These are phyloP conservation scores for Mustela lutreola DNA, from an alignment of 2,113 vertebrate genomes.

Conservation along the genomic window DNA sequence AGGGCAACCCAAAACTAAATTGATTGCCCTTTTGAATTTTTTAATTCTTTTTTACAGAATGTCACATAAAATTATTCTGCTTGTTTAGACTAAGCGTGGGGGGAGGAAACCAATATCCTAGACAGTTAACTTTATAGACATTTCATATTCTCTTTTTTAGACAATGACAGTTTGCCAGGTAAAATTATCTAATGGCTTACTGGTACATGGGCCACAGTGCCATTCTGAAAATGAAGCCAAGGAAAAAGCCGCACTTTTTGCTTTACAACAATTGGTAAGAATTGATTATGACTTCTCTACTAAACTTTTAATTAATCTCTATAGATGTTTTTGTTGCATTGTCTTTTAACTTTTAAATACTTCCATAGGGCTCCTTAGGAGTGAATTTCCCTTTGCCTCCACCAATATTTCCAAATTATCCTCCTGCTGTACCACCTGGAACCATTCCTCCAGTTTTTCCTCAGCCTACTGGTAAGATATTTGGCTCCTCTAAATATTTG, in stretches of 20 bases:
- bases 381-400: constrained; percentile 92
- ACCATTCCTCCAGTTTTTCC: constrained; percentile 90
- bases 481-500: neutral
- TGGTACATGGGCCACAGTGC: constrained; percentile 95
- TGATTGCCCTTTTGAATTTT: constrained; percentile 6
- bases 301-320: constrained; percentile 13
- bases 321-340: constrained; percentile 7
- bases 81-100: neutral
- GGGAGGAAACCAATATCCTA: neutral
- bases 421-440: constrained; percentile 88
- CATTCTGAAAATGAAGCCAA: constrained; percentile 96
- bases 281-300: neutral
- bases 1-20: neutral
- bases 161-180: constrained; percentile 95
- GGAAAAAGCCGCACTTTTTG: constrained; percentile 95
- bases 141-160: constrained; percentile 84
- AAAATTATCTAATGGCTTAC: constrained; percentile 94
- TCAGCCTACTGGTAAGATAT: constrained; percentile 88
- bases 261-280: constrained; percentile 95
- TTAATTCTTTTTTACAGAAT: constrained; percentile 7
- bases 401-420: constrained; percentile 91
- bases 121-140: constrained; percentile 18
- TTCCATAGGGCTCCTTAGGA: constrained; percentile 92
- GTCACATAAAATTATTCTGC: neutral
- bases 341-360: constrained; percentile 63